These are phyloP conservation scores for Onchidella celtica DNA, from an alignment of 2,888 invertebrate genomes.

Conservation along the genomic window DNA sequence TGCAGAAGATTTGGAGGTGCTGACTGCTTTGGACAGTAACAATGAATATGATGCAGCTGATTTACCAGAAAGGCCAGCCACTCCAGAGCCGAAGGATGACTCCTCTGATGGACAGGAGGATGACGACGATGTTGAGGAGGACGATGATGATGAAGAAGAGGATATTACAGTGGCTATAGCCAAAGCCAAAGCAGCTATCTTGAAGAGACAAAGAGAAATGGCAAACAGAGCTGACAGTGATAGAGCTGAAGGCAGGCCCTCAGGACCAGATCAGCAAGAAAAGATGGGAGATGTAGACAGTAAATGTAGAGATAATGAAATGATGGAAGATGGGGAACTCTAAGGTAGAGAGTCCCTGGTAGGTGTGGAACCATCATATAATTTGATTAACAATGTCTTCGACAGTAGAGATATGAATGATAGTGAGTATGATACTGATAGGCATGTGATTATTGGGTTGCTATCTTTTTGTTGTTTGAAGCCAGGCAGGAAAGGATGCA, in stretches of 20 bases:
- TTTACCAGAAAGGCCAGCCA: slow-evolving; percentile 47
- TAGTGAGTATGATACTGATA: not conserved
- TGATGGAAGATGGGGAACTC: slow-evolving; percentile 1
- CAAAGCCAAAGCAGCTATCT: slow-evolving; percentile 45
- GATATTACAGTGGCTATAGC: slow-evolving; percentile 46
- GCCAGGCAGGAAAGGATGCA: no score
- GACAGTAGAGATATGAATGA: not conserved
- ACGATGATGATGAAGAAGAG: slow-evolving; percentile 38
- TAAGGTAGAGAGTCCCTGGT: no score
- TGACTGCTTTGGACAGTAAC: slow-evolving; percentile 39
- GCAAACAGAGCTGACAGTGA: slow-evolving; percentile 1
- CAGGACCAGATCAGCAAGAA: no score
- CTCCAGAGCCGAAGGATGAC: slow-evolving; percentile 48
- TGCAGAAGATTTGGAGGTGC: slow-evolving; percentile 34
- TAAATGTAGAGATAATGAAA: slow-evolving; percentile 18
- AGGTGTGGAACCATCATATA: no score
- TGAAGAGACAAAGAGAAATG: slow-evolving; percentile 41
- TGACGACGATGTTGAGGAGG: slow-evolving; percentile 16
- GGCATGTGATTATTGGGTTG: not conserved
- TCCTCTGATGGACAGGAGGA: slow-evolving; percentile 36
- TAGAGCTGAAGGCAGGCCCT: no score
- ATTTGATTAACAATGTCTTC: not conserved
- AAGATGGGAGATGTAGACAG: not conserved
- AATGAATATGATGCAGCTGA: slow-evolving; percentile 57
- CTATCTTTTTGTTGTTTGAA: no score